These are phyloP conservation scores for Eurois occulta DNA, from an alignment of 2,888 invertebrate species.

Conservation along the genomic window DNA sequence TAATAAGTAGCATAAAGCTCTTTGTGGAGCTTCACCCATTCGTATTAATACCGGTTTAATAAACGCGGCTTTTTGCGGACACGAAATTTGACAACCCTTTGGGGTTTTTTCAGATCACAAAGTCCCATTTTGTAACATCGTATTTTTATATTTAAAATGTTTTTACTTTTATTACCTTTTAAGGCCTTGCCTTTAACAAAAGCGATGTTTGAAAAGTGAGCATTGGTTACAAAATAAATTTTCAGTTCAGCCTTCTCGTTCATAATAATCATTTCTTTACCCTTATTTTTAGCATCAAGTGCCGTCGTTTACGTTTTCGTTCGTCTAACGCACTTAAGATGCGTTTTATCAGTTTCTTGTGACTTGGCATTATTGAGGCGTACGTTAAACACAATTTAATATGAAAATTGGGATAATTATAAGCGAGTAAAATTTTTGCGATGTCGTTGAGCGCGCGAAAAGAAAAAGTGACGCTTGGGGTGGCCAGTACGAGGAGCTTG, in stretches of 20 bases:
- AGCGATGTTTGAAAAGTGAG: neutral
- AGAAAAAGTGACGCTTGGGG: too few species aligned
- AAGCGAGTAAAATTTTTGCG: too few species aligned
- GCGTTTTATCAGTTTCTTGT: too few species aligned
- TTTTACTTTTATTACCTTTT: constrained; percentile 36
- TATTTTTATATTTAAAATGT: constrained; percentile 25
- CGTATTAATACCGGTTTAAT: constrained; percentile 54
- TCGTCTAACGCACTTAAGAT: too few species aligned
- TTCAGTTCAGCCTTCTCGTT: neutral
- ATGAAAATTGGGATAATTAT: too few species aligned
- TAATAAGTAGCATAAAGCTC: constrained; percentile 26
- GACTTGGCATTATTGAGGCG: too few species aligned
- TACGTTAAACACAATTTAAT: too few species aligned
- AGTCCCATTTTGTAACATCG: constrained; percentile 32
- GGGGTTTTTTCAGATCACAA: constrained; percentile 39
- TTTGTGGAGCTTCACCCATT: constrained; percentile 38
- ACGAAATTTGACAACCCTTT: constrained; percentile 49
- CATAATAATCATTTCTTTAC: neutral
- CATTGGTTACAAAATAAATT: constrained; percentile 8
- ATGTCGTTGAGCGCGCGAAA: too few species aligned
- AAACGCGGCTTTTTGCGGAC: constrained; percentile 48
- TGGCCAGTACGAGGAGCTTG: too few species aligned
- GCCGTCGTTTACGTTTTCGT: too few species aligned
- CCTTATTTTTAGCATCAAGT: neutral
- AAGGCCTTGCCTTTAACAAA: constrained; percentile 13